Conservation (phyloP, 2,113 vertebrate species). For the rat (Rattus norvegicus) region GRCr8 NC_086020.1:206016001-206016500, state of each 20-base stretch:
- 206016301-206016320: not conserved
- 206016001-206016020: not conserved
- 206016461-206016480: not conserved
- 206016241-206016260: not conserved
- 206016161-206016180: not conserved
- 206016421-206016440: not conserved
- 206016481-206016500: not conserved
- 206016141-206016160: too few relatives aligned
- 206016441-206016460: not conserved
- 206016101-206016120: too few relatives aligned
- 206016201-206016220: not conserved
- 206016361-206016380: not conserved
- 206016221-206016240: not conserved
- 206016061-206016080: not conserved
- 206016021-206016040: too few relatives aligned
- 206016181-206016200: not conserved
- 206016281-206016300: not conserved
- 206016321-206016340: not conserved
- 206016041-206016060: not conserved
- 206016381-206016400: not conserved
- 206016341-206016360: not conserved
- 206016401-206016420: not conserved
- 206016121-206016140: too few relatives aligned
- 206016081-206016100: too few relatives aligned
- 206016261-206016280: not conserved